Evolutionary conservation across 1,140 invertebrate species (phyloP).

Genomic region (Eriocheir sinensis): DNA sequence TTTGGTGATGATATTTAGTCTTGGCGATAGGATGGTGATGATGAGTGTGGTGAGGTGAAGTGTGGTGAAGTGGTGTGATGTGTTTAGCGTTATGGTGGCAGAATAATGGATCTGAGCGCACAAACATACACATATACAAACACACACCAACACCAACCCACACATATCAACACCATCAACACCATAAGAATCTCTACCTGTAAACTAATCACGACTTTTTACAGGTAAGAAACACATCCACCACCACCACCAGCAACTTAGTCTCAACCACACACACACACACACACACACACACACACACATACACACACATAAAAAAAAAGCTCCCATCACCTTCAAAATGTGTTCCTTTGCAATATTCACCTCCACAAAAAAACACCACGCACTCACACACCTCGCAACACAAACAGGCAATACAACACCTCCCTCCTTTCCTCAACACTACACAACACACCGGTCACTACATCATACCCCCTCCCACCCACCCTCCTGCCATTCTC

Average conservation of each 20-base stretch:
- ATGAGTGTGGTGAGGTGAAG: no score
- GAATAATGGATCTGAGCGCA: neutral
- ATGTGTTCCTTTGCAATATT: neutral
- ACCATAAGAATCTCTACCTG: neutral
- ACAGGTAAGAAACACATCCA: neutral
- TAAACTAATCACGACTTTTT: neutral
- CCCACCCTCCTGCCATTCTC: neutral
- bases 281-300: neutral
- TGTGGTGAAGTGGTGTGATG: neutral
- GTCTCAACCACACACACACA: neutral
- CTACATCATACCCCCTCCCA: neutral
- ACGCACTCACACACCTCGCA: constrained; percentile 7
- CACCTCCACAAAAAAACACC: neutral
- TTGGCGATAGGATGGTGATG: no score
- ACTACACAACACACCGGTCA: no score
- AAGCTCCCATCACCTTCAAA: neutral
- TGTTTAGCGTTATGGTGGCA: neutral
- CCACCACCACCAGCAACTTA: neutral
- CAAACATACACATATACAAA: neutral
- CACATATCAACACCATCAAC: neutral
- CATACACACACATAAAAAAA: neutral
- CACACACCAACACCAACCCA: neutral
- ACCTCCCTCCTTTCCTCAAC: no score
- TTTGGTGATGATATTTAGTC: no score
- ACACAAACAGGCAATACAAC: no score